Evolutionary conservation across 2,113 vertebrate genomes (phyloP), one percentile per base, ranked within the genome.

Genomic region (Phalacrocorax brasilianus): DNA sequence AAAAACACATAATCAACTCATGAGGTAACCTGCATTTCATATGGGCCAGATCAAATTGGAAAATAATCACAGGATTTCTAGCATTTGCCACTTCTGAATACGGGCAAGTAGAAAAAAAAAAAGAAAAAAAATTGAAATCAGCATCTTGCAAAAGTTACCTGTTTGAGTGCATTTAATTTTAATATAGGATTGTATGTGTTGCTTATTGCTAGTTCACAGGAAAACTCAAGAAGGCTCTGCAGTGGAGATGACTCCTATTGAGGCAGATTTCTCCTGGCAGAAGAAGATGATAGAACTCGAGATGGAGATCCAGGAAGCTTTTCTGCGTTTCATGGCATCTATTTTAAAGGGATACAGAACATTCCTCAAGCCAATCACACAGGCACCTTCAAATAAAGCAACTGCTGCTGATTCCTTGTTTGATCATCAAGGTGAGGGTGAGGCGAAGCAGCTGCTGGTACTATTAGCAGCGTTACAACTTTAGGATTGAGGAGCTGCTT

Each of bases 231-330:
- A 99, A 83, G 97, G 97, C 79, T 99, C 98, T 11, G 99, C 98
- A 4, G 97, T 99, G 52, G 99, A 99, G 94, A 98, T 99, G 98
- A 99, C 99, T n/a, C 99, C 99, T 71, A 99, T 99, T 56, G 99
- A 99, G 93, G 99, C 99, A 33, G 99, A 99, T 96, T 99, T 99
- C 93, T 99, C 99, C 17, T 99, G 99, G 99, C 99, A 99, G 90
- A 99, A 99, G 96, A 99, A 99, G 97, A 99, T 98, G 98, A 99
- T 81, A 3, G 97, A 98, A 35, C 97, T 99, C 19, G 99, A 99
- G 97, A 99, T 99, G 99, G 99, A 99, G 95, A 99, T 99, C 96
- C 99, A 99, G 89, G 99, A 99, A 88, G 97, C 98, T 56, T 99
- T 99, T 97, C 98, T 99, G 9, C 99, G 98, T 85, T 99, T 99